Conservation (phyloP, 1,140 invertebrate genomes). For the Scaptodrosophila lebanonensis region DNA sequence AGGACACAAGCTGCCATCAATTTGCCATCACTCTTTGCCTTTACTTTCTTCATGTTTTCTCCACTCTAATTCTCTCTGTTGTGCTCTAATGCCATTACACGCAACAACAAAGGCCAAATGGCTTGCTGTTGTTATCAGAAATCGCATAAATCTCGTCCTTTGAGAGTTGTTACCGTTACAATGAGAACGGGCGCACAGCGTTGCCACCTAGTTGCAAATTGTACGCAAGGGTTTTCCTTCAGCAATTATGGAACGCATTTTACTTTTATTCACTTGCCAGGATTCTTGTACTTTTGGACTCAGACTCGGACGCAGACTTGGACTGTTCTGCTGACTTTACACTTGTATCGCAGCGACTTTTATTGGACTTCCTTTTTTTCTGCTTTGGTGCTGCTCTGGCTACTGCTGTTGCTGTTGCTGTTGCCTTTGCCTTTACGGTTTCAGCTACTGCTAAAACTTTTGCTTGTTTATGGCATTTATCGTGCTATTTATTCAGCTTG, state of each 20-base stretch:
- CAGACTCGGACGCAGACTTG: constrained; percentile 27
- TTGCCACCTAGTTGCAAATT: constrained; percentile 69
- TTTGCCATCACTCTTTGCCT: background rate
- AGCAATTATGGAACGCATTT: constrained; percentile 63
- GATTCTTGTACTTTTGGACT: too few relatives aligned
- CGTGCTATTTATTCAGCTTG: constrained; percentile 67
- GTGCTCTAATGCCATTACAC: constrained; percentile 68
- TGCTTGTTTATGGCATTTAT: constrained; percentile 73
- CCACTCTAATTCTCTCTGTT: too few relatives aligned
- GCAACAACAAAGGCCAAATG: constrained; percentile 20
- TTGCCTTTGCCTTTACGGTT: constrained; percentile 24
- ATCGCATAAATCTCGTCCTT: constrained; percentile 73
- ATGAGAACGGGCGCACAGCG: constrained; percentile 31
- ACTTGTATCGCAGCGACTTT: too few relatives aligned
- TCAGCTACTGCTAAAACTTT: constrained; percentile 52
- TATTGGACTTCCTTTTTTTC: constrained; percentile 29
- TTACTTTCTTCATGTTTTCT: too few relatives aligned
- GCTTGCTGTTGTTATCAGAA: constrained; percentile 39
- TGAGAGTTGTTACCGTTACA: constrained; percentile 65
- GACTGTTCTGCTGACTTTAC: too few relatives aligned
- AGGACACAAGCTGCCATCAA: too few relatives aligned
- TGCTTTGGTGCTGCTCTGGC: constrained; percentile 17
- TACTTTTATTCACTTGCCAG: constrained; percentile 41
- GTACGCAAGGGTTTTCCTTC: constrained; percentile 65
- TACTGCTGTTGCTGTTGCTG: constrained; percentile 6